Evolutionary conservation across 2,797 vertebrate genomes (phyloP).

Genomic region (Premnoplex brunnescens): DNA sequence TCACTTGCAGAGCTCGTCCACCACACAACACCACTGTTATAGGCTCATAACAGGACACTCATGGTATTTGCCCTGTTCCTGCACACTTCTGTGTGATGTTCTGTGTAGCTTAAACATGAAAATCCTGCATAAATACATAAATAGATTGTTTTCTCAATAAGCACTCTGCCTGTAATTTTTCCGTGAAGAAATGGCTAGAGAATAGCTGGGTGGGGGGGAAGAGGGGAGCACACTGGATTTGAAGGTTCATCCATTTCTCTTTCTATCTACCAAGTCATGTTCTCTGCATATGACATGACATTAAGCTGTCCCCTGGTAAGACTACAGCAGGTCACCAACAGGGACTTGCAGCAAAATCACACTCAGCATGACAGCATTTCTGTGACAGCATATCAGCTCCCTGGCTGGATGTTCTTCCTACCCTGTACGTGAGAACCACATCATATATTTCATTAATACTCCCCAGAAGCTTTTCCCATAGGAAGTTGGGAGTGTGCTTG

Average conservation of each 20-base stretch:
- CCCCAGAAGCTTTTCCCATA: not conserved
- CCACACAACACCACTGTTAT: rapidly evolving
- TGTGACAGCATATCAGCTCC: not conserved
- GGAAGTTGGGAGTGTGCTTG: not conserved
- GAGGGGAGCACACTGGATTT: not conserved
- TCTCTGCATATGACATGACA: rapidly evolving
- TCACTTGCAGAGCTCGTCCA: not conserved
- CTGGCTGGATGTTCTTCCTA: not conserved
- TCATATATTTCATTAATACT: not conserved
- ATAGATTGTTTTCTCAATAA: not conserved
- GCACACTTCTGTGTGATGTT: not conserved
- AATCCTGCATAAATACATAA: not conserved
- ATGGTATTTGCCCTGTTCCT: not conserved
- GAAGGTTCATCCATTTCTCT: not conserved
- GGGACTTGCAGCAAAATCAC: not conserved
- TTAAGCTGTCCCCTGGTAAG: not conserved
- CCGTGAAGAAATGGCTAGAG: not conserved
- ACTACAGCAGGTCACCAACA: not conserved
- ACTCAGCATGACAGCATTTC: not conserved
- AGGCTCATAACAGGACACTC: not conserved
- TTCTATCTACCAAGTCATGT: not conserved
- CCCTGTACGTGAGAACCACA: not conserved
- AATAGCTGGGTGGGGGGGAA: not conserved
- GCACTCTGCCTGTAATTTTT: not conserved
- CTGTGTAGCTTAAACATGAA: not conserved